Evolutionary conservation across 2,113 vertebrate species (phyloP), one percentile per base, ranked within the genome.

Genomic region (Chaetops frenatus): DNA sequence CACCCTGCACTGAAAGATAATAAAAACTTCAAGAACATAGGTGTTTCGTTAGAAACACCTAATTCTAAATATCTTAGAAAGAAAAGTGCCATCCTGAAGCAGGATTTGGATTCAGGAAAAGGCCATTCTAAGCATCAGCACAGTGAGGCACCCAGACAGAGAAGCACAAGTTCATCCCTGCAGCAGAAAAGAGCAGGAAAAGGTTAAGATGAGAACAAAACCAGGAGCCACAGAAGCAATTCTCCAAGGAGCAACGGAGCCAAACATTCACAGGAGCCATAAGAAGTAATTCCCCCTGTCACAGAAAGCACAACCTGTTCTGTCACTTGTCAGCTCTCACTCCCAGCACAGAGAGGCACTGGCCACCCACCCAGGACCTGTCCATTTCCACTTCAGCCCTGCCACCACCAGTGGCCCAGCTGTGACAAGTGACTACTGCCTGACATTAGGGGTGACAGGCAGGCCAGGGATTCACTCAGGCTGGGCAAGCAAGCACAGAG

Each of bases 1-100:
- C 73, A 92, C 35, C 71, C 35, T 74, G 38, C 48, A 81, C 47
- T 50, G 50, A 91, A 81, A 92, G 90, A 92, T 62, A 85, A 56
- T 40, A 64, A 85, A 92, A 78, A 15, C 61, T 87, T 93, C 33
- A 69, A 58, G 31, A 85, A 67, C 1, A 5, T 65, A 73, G 33
- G 31, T 56, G 73, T 45, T 86, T 42, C 64, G 71, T 36, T 66
- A 44, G 53, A 56, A 89, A 84, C 62, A 60, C 6, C 29, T 61
- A 38, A 10, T n/a, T 36, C 35, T 78, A 81, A 72, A 47, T 22
- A 48, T 21, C 67, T 80, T 27, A 33, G 29, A 80, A 71, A 60
- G 27, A 71, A 56, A 88, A 70, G 28, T 29, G 12, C 16, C 54
- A 81, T 18, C 16, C 51, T 69, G 29, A 91, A 92, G 62, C 44